phyloP scores from a whole-genome alignment of 2,113 vertebrate species.

The Silurus asotus region DNA sequence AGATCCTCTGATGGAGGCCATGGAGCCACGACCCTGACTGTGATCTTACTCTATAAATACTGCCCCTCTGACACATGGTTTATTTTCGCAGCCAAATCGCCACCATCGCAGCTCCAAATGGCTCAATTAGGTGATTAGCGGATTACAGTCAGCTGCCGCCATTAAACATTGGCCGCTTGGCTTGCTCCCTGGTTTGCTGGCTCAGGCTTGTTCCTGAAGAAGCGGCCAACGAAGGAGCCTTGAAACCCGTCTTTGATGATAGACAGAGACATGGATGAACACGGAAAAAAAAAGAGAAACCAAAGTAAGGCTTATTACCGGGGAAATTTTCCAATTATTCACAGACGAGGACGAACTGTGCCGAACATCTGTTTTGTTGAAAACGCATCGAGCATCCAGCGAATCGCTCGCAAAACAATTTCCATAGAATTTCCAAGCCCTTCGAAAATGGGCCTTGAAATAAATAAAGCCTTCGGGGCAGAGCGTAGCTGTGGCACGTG shows the following conservation, averaged over 20 bases:
- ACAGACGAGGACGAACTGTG: conserved; percentile 55
- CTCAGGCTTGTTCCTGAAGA: not conserved
- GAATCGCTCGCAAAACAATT: conserved; percentile 62
- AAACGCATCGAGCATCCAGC: conserved; percentile 56
- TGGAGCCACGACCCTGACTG: not conserved
- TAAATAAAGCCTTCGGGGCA: conserved; percentile 50
- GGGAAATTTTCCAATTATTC: conserved; percentile 55
- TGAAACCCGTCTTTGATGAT: conserved; percentile 34
- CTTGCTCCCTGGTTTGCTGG: conserved; percentile 2
- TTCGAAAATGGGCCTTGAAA: conserved; percentile 53
- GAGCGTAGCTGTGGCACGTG: conserved; percentile 45
- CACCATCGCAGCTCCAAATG: conserved; percentile 44
- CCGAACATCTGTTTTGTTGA: conserved; percentile 69
- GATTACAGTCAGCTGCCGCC: conserved; percentile 43
- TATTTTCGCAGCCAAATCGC: conserved; percentile 51
- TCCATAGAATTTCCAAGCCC: conserved; percentile 63
- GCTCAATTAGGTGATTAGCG: conserved; percentile 49
- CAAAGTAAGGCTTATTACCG: conserved; percentile 36
- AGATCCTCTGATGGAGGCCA: conserved; percentile 8
- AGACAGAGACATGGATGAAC: conserved; percentile 18
- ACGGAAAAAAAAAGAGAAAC: conserved; percentile 35
- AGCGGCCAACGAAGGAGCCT: conserved; percentile 12
- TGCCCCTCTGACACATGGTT: conserved; percentile 41
- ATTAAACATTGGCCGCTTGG: conserved; percentile 14
- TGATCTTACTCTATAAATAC: conserved; percentile 50